Evolutionary conservation across 2,888 invertebrate species (phyloP), one percentile per base, ranked within the genome.

Genomic region (Heteromurus nitidus): DNA sequence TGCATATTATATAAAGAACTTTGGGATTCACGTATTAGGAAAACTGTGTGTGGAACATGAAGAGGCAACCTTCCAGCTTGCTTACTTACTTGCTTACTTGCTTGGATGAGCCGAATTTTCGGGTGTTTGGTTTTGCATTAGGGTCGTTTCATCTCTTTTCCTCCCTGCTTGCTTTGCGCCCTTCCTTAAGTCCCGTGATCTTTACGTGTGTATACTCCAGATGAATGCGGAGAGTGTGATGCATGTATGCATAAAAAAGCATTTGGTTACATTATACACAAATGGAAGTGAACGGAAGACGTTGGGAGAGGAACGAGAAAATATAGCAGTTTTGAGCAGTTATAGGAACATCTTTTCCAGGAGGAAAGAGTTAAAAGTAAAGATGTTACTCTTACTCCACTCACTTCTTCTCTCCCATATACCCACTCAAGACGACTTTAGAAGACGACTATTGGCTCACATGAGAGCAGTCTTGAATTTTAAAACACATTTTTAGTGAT

Each of bases 51-150:
- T 28, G 65, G 26, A 62, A 76, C 47, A n/a, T 55, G 22, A 60
- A 55, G 47, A 68, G 44, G 42, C 60, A 68, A 55, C 67, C 58
- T n/a, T 22, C 42, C 79, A 72, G 74, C 62, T 64, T 72, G 70
- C 70, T 69, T 69, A 69, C 74, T 62, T 81, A 80, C 84, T 75
- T 75, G 75, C 75, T 77, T 77, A 68, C 76, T 83, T 84, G 84
- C 81, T 83, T 84, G 81, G 76, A 81, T 84, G 84, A 84, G 75
- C 81, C 80, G 84, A 82, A 83, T 85, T 84, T 85, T 82, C 84
- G 82, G 81, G 81, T 85, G 85, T 85, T 85, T 85, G 85, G 84
- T 85, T 85, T 85, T 85, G 85, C 85, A 85, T 85, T 85, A 85
- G 85, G 85, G 85, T 82, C 81, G 80, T 82, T 80, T 69, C 62